Evolutionary conservation across 2,888 invertebrate genomes (phyloP).

Genomic region (Rhaphigaster nebulosa): DNA sequence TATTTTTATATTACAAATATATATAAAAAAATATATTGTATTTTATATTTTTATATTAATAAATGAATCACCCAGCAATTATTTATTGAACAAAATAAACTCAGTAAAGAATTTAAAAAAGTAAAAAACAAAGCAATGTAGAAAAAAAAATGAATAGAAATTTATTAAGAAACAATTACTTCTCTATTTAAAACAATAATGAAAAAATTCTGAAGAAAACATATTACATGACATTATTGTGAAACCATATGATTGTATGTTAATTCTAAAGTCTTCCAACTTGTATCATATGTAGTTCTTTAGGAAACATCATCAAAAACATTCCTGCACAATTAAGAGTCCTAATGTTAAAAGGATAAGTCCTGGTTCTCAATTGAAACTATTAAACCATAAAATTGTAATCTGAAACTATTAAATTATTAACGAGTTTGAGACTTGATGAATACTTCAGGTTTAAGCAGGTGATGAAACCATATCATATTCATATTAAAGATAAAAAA

Average conservation of each 20-base stretch:
- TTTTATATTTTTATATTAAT: no score
- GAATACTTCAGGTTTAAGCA: background rate
- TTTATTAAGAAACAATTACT: background rate
- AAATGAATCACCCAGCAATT: no score
- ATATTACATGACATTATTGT: background rate
- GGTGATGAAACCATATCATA: background rate
- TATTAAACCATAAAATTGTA: conserved; percentile 31
- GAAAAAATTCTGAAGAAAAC: background rate
- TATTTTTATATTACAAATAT: no score
- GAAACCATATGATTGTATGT: background rate
- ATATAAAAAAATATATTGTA: no score
- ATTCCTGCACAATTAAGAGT: background rate
- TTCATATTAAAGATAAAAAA: background rate
- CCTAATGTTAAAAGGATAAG: background rate
- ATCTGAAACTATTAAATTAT: conserved; percentile 16
- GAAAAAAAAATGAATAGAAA: background rate
- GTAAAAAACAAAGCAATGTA: background rate
- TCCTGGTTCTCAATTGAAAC: background rate
- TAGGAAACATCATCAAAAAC: background rate
- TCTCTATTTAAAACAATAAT: background rate
- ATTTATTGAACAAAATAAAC: no score
- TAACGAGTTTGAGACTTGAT: background rate
- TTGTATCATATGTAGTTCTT: background rate
- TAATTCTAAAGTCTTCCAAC: background rate
- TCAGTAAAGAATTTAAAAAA: no score